These are phyloP conservation scores for Cheirogaleus medius DNA, from an alignment of 2,113 vertebrate species.

Conservation along the genomic window DNA sequence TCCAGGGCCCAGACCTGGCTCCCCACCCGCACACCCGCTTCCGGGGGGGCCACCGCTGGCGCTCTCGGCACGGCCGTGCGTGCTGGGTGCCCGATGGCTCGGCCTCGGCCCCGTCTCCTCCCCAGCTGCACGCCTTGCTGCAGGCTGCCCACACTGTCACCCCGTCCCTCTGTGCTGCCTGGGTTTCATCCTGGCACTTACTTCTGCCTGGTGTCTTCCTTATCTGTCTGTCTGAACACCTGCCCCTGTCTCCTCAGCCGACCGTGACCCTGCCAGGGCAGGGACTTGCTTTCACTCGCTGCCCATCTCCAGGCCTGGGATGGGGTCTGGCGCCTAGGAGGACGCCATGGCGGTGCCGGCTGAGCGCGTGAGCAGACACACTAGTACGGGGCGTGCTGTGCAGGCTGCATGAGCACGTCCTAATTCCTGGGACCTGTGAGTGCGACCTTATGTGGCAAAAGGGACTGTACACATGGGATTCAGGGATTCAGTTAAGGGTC, in stretches of 20 bases:
- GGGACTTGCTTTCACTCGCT: neutral
- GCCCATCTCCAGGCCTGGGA: neutral
- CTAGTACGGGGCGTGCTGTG: neutral
- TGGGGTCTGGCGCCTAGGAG: neutral
- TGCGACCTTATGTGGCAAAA: neutral
- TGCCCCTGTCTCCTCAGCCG: neutral
- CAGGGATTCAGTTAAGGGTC: too few relatives aligned
- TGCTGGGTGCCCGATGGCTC: too few relatives aligned
- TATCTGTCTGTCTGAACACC: too few relatives aligned
- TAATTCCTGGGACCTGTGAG: neutral
- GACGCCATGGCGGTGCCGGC: neutral
- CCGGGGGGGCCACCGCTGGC: neutral
- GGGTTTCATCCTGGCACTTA: neutral
- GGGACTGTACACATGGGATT: neutral
- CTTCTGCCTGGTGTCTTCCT: too few relatives aligned
- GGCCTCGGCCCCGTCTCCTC: neutral
- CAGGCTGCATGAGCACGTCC: too few relatives aligned
- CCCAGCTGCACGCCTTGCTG: neutral
- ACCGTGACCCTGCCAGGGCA: neutral
- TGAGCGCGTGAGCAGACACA: neutral
- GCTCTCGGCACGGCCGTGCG: neutral
- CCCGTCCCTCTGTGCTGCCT: neutral
- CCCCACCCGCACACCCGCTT: too few relatives aligned
- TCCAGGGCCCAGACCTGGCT: neutral
- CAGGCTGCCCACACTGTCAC: too few relatives aligned